phyloP scores from a whole-genome alignment of 2,888 invertebrate species.

The Polydrusus cervinus region DNA sequence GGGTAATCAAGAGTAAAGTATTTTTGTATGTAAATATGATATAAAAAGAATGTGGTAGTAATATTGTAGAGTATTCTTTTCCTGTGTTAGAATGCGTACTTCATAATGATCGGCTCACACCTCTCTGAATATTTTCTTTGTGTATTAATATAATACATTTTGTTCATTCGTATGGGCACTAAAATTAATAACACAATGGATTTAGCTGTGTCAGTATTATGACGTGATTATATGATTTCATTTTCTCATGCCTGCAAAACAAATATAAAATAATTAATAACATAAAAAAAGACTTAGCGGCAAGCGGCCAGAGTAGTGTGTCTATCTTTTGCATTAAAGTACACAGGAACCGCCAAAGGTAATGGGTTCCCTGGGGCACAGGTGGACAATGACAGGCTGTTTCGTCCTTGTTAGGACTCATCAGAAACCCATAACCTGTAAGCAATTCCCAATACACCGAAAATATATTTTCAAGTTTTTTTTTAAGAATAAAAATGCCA shows the following conservation, averaged over 20 bases:
- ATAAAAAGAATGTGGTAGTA: conserved; percentile 43
- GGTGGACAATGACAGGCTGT: too few relatives aligned
- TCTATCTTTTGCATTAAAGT: too few relatives aligned
- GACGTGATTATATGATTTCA: conserved; percentile 12
- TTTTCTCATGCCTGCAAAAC: conserved; percentile 1
- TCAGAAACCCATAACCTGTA: too few relatives aligned
- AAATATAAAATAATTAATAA: not conserved
- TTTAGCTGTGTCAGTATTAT: conserved; percentile 36
- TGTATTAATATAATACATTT: conserved; percentile 32
- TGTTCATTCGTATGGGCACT: conserved; percentile 27
- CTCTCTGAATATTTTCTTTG: conserved; percentile 49
- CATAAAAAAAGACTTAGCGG: too few relatives aligned
- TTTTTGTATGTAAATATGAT: conserved; percentile 51
- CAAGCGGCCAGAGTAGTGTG: too few relatives aligned
- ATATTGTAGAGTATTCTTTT: conserved; percentile 40
- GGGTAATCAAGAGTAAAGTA: conserved; percentile 46
- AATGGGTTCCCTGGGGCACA: too few relatives aligned
- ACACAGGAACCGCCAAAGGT: too few relatives aligned
- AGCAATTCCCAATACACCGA: too few relatives aligned
- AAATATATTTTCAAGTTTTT: too few relatives aligned
- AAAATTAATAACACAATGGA: conserved; percentile 28
- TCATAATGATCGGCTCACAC: conserved; percentile 48
- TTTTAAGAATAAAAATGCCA: too few relatives aligned
- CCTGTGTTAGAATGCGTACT: conserved; percentile 33
- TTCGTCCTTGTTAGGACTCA: too few relatives aligned